Percentiles rank a stretch among this genome's conserved stretches.
These are phyloP conservation scores for Coregonus ussuriensis DNA, from an alignment of 2,797 vertebrate species.

Conservation along the genomic window DNA sequence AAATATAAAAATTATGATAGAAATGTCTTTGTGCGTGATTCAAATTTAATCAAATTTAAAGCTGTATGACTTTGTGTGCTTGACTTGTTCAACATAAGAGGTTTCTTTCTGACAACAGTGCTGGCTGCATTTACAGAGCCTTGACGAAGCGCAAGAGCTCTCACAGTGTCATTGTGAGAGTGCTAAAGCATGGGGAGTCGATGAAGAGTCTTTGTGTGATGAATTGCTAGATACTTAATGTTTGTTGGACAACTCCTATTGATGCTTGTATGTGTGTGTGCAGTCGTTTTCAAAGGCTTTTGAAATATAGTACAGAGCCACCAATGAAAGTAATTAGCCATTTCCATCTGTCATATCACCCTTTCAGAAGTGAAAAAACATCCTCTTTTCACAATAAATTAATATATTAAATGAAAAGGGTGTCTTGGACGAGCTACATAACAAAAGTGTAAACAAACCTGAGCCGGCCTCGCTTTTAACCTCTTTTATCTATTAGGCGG, in stretches of 20 bases:
- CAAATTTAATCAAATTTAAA: too few species aligned
- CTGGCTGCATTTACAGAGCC: neutral
- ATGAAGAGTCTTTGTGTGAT: neutral
- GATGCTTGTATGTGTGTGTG: neutral
- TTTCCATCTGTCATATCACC: constrained; percentile 64
- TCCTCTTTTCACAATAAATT: constrained; percentile 34
- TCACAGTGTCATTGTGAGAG: neutral
- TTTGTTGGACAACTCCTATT: constrained; percentile 5
- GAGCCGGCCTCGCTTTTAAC: constrained; percentile 43
- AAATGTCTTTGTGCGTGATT: neutral
- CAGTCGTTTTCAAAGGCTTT: constrained; percentile 17
- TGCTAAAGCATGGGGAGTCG: neutral
- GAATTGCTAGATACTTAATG: constrained; percentile 2
- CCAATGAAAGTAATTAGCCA: constrained; percentile 55
- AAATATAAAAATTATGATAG: neutral
- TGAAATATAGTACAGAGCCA: constrained; percentile 31
- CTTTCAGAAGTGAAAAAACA: constrained; percentile 34
- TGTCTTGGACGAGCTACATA: constrained; percentile 30
- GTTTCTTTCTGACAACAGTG: neutral
- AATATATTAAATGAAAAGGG: constrained; percentile 45
- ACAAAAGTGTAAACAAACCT: constrained; percentile 47
- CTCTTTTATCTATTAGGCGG: constrained; percentile 32
- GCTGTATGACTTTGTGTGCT: too few species aligned
- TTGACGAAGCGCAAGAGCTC: neutral
- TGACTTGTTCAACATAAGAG: neutral